A percentile compares a stretch with the other conserved stretches of the same genome.
Conservation (phyloP, 2,888 invertebrate genomes). For the Ommatoiulus sabulosus region DNA sequence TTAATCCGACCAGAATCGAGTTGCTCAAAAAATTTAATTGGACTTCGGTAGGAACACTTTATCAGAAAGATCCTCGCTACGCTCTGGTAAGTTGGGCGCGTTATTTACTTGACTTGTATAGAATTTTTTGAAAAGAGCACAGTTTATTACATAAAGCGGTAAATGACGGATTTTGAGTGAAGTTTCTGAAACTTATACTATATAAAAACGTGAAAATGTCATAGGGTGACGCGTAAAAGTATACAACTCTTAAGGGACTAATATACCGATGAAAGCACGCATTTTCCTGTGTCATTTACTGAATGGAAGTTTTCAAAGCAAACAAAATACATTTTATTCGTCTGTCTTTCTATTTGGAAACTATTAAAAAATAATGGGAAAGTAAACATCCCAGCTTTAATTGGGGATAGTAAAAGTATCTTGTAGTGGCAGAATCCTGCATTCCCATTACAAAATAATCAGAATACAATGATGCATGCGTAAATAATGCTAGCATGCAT, state of each 20-base stretch:
- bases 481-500: not conserved
- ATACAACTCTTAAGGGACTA: not conserved
- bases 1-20: slow-evolving; percentile 90
- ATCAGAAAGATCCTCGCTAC: slow-evolving; percentile 94
- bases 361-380: not conserved
- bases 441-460: not conserved
- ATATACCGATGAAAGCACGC: not conserved
- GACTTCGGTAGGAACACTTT: slow-evolving; percentile 97
- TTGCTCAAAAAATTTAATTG: slow-evolving; percentile 93
- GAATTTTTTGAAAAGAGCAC: not conserved
- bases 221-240: not conserved
- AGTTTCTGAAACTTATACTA: not conserved
- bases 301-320: not conserved
- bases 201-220: not conserved
- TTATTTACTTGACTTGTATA: not conserved
- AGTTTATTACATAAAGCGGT: not conserved
- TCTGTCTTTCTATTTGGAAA: not conserved
- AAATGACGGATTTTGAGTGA: not conserved
- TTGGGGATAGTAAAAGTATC: not conserved
- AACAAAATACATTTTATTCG: not conserved
- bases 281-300: not conserved
- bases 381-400: not conserved
- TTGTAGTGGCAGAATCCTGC: not conserved
- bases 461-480: not conserved
- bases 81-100: slow-evolving; percentile 77